These are phyloP conservation scores for Archocentrus centrarchus DNA, from an alignment of 2,113 vertebrate species.

Conservation along the genomic window DNA sequence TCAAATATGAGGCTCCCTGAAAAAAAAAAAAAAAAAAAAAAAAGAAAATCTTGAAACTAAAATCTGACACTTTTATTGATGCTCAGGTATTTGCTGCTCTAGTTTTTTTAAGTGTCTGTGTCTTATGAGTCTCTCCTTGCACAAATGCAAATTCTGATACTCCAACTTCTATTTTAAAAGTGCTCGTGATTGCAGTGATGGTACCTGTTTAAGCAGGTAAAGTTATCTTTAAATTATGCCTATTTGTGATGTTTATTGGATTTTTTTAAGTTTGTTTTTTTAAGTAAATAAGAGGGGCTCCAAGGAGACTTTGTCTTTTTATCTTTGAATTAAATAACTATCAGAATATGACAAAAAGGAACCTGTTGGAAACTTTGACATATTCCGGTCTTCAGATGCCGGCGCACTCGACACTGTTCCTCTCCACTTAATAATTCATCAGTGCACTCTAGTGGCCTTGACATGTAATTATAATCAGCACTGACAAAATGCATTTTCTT, in stretches of 20 bases:
- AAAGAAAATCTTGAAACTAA: background rate
- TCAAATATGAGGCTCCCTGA: background rate
- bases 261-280: background rate
- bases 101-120: background rate
- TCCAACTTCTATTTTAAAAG: background rate
- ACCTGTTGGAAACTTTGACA: background rate
- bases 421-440: background rate
- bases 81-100: background rate
- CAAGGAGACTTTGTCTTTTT: background rate
- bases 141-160: background rate
- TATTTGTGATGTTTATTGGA: background rate
- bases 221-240: background rate
- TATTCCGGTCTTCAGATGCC: background rate
- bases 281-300: background rate
- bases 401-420: background rate
- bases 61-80: background rate
- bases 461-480: constrained; percentile 8
- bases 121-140: background rate
- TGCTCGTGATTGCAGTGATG: background rate
- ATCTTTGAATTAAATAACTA: background rate
- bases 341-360: background rate
- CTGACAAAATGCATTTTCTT: background rate
- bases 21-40: background rate
- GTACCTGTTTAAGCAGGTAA: background rate
- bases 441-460: constrained; percentile 31